phyloP scores from a whole-genome alignment of 2,888 invertebrate species.

The Drepana falcataria region DNA sequence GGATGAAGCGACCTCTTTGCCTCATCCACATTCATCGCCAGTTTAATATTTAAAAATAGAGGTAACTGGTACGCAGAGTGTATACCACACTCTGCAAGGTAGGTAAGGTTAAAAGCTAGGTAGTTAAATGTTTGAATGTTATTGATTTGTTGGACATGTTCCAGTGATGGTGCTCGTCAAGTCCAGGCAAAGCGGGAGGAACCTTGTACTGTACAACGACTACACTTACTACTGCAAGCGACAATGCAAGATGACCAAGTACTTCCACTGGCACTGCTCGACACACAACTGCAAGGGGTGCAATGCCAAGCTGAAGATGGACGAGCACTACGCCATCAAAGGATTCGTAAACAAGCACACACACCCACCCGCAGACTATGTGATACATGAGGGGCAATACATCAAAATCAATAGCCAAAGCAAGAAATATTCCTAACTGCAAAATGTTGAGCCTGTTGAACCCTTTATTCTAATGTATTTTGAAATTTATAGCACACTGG shows the following conservation, averaged over 20 bases:
- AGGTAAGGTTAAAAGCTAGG: no score
- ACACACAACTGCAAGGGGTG: conserved; percentile 64
- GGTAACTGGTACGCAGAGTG: no score
- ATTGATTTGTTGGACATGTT: no score
- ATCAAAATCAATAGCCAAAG: conserved; percentile 21
- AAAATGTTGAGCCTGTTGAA: no score
- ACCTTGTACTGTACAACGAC: conserved; percentile 53
- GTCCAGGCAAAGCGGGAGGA: conserved; percentile 57
- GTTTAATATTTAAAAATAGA: no score
- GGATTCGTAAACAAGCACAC: conserved; percentile 45
- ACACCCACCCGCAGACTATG: conserved; percentile 55
- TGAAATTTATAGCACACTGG: no score
- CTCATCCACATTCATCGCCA: no score
- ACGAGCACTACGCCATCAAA: conserved; percentile 47
- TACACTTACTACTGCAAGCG: conserved; percentile 67
- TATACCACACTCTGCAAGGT: no score
- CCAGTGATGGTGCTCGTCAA: conserved; percentile 54
- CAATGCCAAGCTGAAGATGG: conserved; percentile 53
- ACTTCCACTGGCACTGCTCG: conserved; percentile 63
- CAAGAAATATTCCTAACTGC: no score
- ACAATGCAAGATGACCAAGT: conserved; percentile 50
- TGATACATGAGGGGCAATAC: conserved; percentile 52
- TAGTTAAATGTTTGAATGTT: no score
- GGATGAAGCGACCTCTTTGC: no score
- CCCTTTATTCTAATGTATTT: no score